Evolutionary conservation across 2,888 invertebrate genomes (phyloP).

Genomic region (Julus scanicus): DNA sequence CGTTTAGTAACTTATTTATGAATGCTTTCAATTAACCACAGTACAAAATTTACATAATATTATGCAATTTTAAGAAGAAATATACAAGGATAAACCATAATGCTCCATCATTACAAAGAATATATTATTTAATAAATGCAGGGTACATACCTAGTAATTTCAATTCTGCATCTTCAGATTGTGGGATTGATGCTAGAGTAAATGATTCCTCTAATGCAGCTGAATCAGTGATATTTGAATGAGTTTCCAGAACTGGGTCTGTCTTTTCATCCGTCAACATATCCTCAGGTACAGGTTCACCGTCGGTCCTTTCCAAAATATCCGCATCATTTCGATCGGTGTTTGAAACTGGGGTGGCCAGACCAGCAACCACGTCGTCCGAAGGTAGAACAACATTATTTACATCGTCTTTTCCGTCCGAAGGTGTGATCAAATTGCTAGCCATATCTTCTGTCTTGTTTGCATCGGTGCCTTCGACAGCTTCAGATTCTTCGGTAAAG

Average conservation of each 20-base stretch:
- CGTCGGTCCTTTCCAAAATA: not conserved
- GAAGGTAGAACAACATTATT: not conserved
- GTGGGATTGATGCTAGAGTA: not conserved
- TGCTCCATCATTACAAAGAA: no score
- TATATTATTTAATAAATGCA: no score
- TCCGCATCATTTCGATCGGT: not conserved
- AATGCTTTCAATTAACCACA: no score
- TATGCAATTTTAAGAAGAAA: no score
- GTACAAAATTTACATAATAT: no score
- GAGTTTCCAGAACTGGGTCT: not conserved
- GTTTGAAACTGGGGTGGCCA: not conserved
- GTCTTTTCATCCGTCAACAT: not conserved
- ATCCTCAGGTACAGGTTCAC: not conserved
- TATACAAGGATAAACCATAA: no score
- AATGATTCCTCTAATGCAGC: not conserved
- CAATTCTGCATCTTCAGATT: not conserved
- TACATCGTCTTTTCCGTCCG: not conserved
- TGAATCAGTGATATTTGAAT: not conserved
- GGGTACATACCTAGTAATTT: not conserved
- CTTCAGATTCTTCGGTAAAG: not conserved
- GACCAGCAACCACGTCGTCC: not conserved
- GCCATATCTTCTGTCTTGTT: not conserved
- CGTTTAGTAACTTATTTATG: no score
- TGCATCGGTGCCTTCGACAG: not conserved
- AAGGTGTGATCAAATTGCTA: not conserved